Percentiles rank a stretch among this genome's conserved stretches.
These are phyloP conservation scores for Heterodera carotae DNA, from an alignment of 1,140 invertebrate species.

Conservation along the genomic window DNA sequence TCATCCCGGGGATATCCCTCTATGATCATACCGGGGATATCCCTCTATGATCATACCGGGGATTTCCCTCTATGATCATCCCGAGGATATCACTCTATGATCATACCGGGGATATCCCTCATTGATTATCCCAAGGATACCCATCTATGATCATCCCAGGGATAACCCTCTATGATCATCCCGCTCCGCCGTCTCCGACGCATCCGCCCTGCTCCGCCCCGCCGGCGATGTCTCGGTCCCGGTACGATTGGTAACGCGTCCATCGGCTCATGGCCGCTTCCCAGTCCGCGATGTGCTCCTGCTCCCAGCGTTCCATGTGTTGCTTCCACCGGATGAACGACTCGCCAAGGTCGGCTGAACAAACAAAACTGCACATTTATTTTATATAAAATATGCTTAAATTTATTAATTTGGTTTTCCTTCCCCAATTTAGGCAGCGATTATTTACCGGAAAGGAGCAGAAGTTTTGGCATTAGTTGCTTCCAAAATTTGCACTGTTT, in stretches of 20 bases:
- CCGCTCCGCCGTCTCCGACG: neutral
- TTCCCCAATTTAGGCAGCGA: neutral
- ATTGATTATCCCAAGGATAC: too few species aligned
- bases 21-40: too few species aligned
- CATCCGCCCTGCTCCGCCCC: neutral
- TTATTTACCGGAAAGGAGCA: slow-evolving; percentile 71
- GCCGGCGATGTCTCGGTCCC: slow-evolving; percentile 6
- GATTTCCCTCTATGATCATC: too few species aligned
- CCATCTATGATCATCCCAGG: too few species aligned
- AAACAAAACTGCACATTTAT: slow-evolving; percentile 31
- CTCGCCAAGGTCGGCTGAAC: slow-evolving; percentile 67
- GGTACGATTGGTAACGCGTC: slow-evolving; percentile 72
- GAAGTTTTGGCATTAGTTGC: slow-evolving; percentile 84
- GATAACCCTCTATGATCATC: too few species aligned
- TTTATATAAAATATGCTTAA: neutral
- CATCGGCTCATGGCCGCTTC: slow-evolving; percentile 75
- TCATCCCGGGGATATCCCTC: too few species aligned
- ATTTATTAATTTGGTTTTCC: neutral
- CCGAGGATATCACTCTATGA: too few species aligned
- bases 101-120: too few species aligned
- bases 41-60: too few species aligned
- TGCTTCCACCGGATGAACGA: slow-evolving; percentile 68
- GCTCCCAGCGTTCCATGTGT: slow-evolving; percentile 68
- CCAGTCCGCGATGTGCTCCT: slow-evolving; percentile 69
- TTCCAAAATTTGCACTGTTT: slow-evolving; percentile 95